Conservation (phyloP, 2,888 invertebrate species). For the Drepana falcataria region DNA sequence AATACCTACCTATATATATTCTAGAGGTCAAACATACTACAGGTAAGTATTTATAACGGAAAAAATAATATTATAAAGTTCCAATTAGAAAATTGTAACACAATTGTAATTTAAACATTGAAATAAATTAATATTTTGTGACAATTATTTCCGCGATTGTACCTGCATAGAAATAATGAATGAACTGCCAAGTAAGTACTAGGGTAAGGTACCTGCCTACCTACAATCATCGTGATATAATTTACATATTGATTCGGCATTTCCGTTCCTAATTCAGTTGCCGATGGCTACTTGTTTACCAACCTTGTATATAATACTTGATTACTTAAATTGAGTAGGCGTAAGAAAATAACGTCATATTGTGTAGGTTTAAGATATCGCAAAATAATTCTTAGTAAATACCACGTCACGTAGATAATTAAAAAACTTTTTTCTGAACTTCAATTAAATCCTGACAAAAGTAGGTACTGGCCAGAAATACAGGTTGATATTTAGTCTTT, state of each 20-base stretch:
- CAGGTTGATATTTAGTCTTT: background rate
- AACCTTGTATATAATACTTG: slow-evolving; percentile 54
- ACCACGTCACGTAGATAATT: background rate
- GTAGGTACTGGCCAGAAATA: too few species aligned
- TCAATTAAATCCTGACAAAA: too few species aligned
- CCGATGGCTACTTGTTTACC: slow-evolving; percentile 50
- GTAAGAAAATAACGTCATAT: slow-evolving; percentile 24
- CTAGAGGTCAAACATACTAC: background rate
- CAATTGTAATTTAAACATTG: too few species aligned
- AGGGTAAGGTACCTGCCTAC: slow-evolving; percentile 30
- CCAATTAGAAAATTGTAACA: too few species aligned
- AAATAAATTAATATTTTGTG: background rate
- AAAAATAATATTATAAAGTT: background rate
- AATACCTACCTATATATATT: too few species aligned
- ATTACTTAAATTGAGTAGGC: slow-evolving; percentile 46
- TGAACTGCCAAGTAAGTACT: slow-evolving; percentile 44
- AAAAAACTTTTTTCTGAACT: too few species aligned
- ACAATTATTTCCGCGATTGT: slow-evolving; percentile 38
- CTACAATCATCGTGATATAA: slow-evolving; percentile 47
- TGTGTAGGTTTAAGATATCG: slow-evolving; percentile 40
- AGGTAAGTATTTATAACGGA: background rate
- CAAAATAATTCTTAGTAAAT: slow-evolving; percentile 20
- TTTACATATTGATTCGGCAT: slow-evolving; percentile 71
- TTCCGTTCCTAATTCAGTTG: slow-evolving; percentile 56
- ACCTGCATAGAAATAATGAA: slow-evolving; percentile 56